Evolutionary conservation across 2,113 vertebrate genomes (phyloP), one percentile per base, ranked within the genome.

Genomic region (Sisor rabdophorus): DNA sequence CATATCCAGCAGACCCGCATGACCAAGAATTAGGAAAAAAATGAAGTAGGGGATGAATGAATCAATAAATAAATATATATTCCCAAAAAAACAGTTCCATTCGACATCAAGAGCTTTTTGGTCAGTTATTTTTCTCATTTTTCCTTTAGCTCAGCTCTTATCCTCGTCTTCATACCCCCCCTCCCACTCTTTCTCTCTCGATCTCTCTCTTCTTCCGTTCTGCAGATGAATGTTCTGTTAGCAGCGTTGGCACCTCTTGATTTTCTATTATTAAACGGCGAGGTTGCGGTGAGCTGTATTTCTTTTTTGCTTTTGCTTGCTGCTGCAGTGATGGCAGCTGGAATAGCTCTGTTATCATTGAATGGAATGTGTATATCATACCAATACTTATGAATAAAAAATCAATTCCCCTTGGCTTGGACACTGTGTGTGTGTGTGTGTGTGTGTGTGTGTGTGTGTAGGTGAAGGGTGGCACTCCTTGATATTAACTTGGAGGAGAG

Each of bases 221-320:
- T 84, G 73, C 82, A 88, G 87, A 89, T 89, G 86, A 90, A 89
- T 86, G 85, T 74, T 86, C 84, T 81, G 76, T 50, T 61, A 82
- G 76, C 80, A 81, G 80, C 81, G 83, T 84, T 86, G 86, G 88
- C 83, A 84, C 71, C 78, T 85, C 86, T 74, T 86, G 82, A 87
- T 87, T 87, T 86, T 87, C 84, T 86, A 78, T 89, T 87, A 89
- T 89, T 86, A 88, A 87, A 88, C 82, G 73, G 71, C 79, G 69
- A 71, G 79, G 86, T 75, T 72, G 79, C 80, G 71, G 79, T 58
- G 40, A 76, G 76, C 84, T 79, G 79, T 86, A 86, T 86, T 87
- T 83, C 74, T n/a, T n/a, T n/a, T n/a, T n/a, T n/a, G n/a, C n/a
- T n/a, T 83, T 22, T 56, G 71, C 52, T 65, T 28, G 81, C 58